Percentiles rank a stretch among this genome's conserved stretches.
phyloP scores from a whole-genome alignment of 2,797 vertebrate genomes.

The Bradypodion ventrale region DNA sequence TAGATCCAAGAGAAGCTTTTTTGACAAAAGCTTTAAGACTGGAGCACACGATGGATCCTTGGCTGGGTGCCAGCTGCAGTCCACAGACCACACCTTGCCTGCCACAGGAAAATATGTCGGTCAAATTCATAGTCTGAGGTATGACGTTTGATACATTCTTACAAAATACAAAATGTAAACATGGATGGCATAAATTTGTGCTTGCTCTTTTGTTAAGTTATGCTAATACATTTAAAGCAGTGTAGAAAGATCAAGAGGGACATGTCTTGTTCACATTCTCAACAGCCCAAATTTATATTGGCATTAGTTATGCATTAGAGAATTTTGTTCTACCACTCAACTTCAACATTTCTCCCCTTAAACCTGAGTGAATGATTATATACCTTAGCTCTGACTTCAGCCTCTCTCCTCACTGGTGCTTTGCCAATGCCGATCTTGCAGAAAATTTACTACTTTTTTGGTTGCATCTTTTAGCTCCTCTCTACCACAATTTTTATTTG shows the following conservation, averaged over 20 bases:
- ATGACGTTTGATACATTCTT: not conserved
- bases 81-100: too few species aligned
- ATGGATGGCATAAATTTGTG: not conserved
- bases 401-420: constrained; percentile 57
- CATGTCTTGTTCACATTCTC: constrained; percentile 60
- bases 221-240: constrained; percentile 42
- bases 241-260: constrained; percentile 40
- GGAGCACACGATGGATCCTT: too few species aligned
- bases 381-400: constrained; percentile 67
- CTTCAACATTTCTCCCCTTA: constrained; percentile 61
- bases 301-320: constrained; percentile 55
- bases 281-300: constrained; percentile 58
- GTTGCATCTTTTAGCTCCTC: constrained; percentile 67
- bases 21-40: too few species aligned
- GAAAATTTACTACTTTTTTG: constrained; percentile 67
- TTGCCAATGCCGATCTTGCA: constrained; percentile 69
- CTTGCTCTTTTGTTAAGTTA: not conserved
- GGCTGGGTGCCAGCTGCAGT: too few species aligned
- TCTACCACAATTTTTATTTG: constrained; percentile 45
- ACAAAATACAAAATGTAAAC: not conserved
- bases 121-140: not conserved
- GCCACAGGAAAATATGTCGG: not conserved
- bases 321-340: too few species aligned
- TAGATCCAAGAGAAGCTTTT: too few species aligned
- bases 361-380: constrained; percentile 64